A percentile compares a stretch with the other conserved stretches of the same genome.
Conservation (phyloP, 2,888 invertebrate genomes). For the Habrosyne pyritoides region DNA sequence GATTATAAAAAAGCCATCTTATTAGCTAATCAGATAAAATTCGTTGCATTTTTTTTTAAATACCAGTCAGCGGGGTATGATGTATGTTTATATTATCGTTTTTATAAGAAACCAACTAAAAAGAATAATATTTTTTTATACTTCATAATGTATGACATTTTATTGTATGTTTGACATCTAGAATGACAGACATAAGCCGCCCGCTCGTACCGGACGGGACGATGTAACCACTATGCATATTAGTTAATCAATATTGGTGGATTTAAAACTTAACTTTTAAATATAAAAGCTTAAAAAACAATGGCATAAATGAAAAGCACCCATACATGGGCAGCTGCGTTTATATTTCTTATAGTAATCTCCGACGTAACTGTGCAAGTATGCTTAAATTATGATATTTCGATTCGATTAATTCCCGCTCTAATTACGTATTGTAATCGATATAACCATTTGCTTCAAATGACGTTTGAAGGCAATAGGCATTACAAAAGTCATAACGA, state of each 20-base stretch:
- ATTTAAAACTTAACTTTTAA: constrained; percentile 39
- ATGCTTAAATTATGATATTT: constrained; percentile 28
- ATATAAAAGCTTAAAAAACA: constrained; percentile 34
- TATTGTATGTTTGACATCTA: not conserved
- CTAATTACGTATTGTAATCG: not conserved
- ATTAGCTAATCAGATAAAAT: constrained; percentile 50
- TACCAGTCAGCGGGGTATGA: not conserved
- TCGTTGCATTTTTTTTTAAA: constrained; percentile 21
- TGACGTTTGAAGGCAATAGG: constrained; percentile 4
- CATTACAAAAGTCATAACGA: not conserved
- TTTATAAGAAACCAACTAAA: not conserved
- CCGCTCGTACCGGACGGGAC: not conserved
- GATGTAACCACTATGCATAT: not conserved
- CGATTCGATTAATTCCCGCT: constrained; percentile 9
- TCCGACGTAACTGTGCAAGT: constrained; percentile 42
- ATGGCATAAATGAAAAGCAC: constrained; percentile 56
- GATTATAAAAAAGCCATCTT: constrained; percentile 35
- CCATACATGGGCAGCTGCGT: constrained; percentile 44
- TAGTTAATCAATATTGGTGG: constrained; percentile 35
- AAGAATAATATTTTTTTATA: not conserved
- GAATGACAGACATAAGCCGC: not conserved
- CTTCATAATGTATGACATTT: not conserved
- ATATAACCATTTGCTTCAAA: not conserved
- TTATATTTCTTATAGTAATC: constrained; percentile 33
- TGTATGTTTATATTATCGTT: not conserved